Evolutionary conservation across 2,113 vertebrate genomes (phyloP).

Genomic region (Sander lucioperca): DNA sequence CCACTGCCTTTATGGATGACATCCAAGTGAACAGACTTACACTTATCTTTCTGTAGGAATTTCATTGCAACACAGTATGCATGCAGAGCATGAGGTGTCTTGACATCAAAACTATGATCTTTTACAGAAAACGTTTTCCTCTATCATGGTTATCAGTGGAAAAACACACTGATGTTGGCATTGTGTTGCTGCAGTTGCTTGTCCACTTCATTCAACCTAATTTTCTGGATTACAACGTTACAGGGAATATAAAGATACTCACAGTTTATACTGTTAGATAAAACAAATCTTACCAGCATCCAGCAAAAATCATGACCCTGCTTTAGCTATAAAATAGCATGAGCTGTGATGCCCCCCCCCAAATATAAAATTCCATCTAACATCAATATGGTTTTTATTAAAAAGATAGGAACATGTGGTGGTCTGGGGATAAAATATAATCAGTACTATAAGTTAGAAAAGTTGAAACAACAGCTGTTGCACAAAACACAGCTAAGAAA

Average conservation of each 20-base stretch:
- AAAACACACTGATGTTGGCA: conserved; percentile 35
- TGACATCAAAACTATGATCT: conserved; percentile 41
- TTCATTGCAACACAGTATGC: conserved; percentile 42
- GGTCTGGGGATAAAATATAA: conserved; percentile 24
- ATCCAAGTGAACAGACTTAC: conserved; percentile 47
- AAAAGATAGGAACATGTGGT: conserved; percentile 18
- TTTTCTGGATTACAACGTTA: conserved; percentile 54
- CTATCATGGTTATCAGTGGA: conserved; percentile 56
- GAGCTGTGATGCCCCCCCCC: not conserved
- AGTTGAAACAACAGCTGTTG: conserved; percentile 16
- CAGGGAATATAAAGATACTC: conserved; percentile 1
- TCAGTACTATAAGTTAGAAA: not conserved
- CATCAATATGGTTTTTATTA: conserved; percentile 30
- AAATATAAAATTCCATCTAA: conserved; percentile 7
- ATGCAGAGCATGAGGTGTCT: conserved; percentile 21
- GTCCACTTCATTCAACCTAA: conserved; percentile 36
- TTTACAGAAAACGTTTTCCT: conserved; percentile 41
- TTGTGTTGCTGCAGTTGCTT: conserved; percentile 20
- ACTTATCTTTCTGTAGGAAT: conserved; percentile 63
- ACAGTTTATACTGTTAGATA: not conserved
- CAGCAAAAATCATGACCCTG: conserved; percentile 4
- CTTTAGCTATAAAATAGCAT: conserved; percentile 3
- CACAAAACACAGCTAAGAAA: conserved; percentile 28
- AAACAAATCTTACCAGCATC: not conserved
- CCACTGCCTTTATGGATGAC: conserved; percentile 62